Base-by-base conservation (phyloP, 1,140 invertebrate genomes). In the Drosophila littoralis region DNA sequence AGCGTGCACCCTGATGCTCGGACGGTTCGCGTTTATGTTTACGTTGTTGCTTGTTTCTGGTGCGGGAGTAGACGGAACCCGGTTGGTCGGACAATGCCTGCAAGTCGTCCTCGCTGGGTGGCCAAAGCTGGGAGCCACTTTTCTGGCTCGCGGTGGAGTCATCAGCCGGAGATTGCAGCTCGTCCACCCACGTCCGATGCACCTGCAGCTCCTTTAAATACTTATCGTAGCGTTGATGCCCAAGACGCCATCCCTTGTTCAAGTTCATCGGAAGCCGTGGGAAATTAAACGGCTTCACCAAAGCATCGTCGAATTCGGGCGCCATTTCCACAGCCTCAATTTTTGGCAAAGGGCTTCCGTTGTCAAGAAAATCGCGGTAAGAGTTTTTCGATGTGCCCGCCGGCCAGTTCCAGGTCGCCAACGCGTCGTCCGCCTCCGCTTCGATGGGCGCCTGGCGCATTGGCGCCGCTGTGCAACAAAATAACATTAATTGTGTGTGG, bases 301-400 rank as follows among this genome's bases (percentile, higher is more conserved):
- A 32, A 22, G 17, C 55, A 36, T 46, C 59, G 42, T 32, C 66
- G 60, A 70, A 74, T 71, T 77, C 69, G 59, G 57, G 66, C 42
- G 60, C 45, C 77, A 81, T 85, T 82, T 88, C 79, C 83, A 43
- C 46, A 17, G 38, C 51, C 22, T 42, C 33, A 60, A 22, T 60
- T 74, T 90, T 85, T 33, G 85, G 72, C 75, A 70, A 70, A 42
- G 67, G 69, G 54, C 68, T 90, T 89, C 85, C 85, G 84, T 54
- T 70, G 51, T 80, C 65, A 35, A 38, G 15, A 35, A 55, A 50
- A 59, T 76, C 13, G 36, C 42, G 43, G 40, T 50, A 60, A 32
- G 48, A 40, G 28, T 15, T 54, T 43, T 38, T 60, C 10, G 42
- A 8, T 38, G 9, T 38, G 9, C 28, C 50, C 50, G 50, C n/a